Percentiles rank a stretch among this genome's conserved stretches.
phyloP scores from a whole-genome alignment of 2,888 invertebrate species.

The Noctua pronuba region DNA sequence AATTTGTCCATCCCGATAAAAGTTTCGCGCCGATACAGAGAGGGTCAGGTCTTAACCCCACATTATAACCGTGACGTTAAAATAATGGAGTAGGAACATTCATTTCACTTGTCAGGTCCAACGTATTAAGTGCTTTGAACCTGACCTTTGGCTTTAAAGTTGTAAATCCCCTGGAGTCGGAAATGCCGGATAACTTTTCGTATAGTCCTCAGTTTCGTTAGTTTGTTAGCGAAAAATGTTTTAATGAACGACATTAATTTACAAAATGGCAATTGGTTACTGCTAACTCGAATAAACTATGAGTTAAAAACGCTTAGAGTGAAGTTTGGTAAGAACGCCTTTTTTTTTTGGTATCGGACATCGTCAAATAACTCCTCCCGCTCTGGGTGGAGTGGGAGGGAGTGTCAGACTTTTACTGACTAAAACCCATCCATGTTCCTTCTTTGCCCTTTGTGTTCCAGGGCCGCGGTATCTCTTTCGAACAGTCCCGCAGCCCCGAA shows the following conservation, averaged over 20 bases:
- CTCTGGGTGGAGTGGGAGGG: too few species aligned
- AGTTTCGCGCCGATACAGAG: neutral
- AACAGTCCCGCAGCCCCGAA: too few species aligned
- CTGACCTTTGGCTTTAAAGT: conserved; percentile 58
- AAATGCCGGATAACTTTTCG: conserved; percentile 48
- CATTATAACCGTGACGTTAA: conserved; percentile 29
- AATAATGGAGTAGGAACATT: conserved; percentile 37
- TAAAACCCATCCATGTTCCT: too few species aligned
- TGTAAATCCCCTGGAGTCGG: conserved; percentile 52
- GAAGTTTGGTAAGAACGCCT: too few species aligned
- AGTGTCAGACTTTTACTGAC: too few species aligned
- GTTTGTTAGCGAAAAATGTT: conserved; percentile 44
- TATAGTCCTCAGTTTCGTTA: conserved; percentile 27
- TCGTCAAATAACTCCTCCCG: too few species aligned
- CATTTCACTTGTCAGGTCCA: conserved; percentile 46
- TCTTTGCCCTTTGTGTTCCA: too few species aligned
- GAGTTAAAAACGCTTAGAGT: neutral
- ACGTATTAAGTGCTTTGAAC: conserved; percentile 51
- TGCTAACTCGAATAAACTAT: neutral
- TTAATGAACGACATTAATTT: conserved; percentile 32
- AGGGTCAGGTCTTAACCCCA: neutral
- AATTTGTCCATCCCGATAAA: neutral
- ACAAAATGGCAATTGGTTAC: conserved; percentile 9
- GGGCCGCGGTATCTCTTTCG: too few species aligned
- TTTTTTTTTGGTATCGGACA: too few species aligned